phyloP scores from a whole-genome alignment of 2,113 vertebrate species.

The Thinocorus orbignyianus region DNA sequence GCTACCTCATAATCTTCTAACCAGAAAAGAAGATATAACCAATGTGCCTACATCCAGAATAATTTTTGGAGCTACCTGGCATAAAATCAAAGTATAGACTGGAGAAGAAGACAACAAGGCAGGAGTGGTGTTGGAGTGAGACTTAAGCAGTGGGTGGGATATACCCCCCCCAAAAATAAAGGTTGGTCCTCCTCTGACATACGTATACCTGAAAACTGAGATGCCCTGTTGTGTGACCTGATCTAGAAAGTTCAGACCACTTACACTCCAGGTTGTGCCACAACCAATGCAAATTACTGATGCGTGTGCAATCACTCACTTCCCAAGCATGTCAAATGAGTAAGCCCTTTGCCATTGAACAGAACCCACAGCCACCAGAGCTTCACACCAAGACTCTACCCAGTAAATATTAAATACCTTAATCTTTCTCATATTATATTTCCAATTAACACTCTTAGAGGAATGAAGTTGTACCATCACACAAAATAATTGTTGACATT shows the following conservation, averaged over 20 bases:
- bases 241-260: background rate
- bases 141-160: background rate
- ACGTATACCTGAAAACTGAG: background rate
- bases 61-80: background rate
- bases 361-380: background rate
- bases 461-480: background rate
- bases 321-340: rapidly evolving
- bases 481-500: background rate
- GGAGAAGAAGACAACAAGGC: background rate
- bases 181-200: background rate
- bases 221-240: too few relatives aligned
- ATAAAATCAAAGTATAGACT: background rate
- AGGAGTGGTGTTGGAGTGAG: background rate
- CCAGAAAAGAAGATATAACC: background rate
- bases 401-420: too few relatives aligned
- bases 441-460: background rate
- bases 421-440: background rate
- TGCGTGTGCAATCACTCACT: background rate
- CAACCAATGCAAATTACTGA: background rate
- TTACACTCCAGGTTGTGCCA: background rate
- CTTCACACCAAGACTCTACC: too few relatives aligned
- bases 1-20: background rate
- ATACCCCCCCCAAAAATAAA: background rate
- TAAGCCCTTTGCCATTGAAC: background rate
- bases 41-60: background rate